Base-by-base conservation (phyloP, 2,113 vertebrate genomes). In the Elaphurus davidianus region DNA sequence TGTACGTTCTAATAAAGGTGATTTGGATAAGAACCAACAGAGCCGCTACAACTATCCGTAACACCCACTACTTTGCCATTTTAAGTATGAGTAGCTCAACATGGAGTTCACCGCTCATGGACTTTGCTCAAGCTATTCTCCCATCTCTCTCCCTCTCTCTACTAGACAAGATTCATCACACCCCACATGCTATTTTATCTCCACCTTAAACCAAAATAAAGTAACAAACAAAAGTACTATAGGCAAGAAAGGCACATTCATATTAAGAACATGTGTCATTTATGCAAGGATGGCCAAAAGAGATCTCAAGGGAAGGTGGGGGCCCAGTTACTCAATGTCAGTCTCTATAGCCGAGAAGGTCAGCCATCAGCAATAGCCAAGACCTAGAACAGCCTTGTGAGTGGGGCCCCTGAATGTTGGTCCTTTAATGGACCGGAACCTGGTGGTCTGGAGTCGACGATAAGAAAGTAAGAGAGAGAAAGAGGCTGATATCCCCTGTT, bases 291-390 rank as follows among this genome's bases (percentile, higher is more conserved):
- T 11, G 40, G 30, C n/a, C 1, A 4, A 90, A 93, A 43, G 36
- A 17, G 1, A 1, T 4, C n/a, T 78, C 6, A n/a, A 19, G 27
- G 10, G 7, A 33, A 71, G 9, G 25, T n/a, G 12, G 13, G 17
- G 11, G 2, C 9, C 52, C 71, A 52, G 23, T 28, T 79, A 47
- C 82, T 88, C 43, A 93, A 14, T n/a, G 14, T 52, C 45, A 47
- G 43, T 52, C 59, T 59, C 23, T 67, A 14, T 10, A 16, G 4
- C n/a, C 10, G 2, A 45, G 47, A 47, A 27, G 14, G 14, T 21
- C 30, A 79, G 27, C 11, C 64, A 67, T 91, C 23, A 52, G 28
- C 33, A 74, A 30, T 1, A 57, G 11, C 17, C 23, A 93, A 52
- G 27, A 28, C 33, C 59, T 55, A 47, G 23, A 45, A 64, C 15